Evolutionary conservation across 2,113 vertebrate species (phyloP).

Genomic region (Neolamprologus modestus): DNA sequence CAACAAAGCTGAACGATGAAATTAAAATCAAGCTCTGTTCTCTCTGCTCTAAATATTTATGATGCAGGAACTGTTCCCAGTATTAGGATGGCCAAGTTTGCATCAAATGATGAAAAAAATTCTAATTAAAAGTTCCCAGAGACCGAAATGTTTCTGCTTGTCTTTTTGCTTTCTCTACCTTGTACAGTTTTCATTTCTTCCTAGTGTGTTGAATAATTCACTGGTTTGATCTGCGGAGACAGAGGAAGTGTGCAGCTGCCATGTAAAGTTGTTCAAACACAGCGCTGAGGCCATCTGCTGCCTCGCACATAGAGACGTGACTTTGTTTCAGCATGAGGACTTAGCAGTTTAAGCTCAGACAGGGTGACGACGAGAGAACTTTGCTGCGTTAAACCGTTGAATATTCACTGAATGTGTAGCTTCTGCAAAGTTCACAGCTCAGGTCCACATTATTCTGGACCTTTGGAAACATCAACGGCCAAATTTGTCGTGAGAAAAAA

Average conservation of each 20-base stretch:
- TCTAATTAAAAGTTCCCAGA: not conserved
- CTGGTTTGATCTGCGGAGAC: not conserved
- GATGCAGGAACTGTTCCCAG: not conserved
- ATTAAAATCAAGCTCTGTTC: not conserved
- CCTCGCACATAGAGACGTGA: not conserved
- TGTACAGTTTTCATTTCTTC: not conserved
- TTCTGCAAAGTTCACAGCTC: not conserved
- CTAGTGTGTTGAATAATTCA: not conserved
- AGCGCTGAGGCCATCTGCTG: not conserved
- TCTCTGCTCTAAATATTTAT: slow-evolving; percentile 11
- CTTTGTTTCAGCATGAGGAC: not conserved
- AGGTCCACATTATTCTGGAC: not conserved
- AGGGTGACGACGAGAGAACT: not conserved
- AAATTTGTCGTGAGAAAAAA: not conserved
- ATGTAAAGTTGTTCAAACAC: not conserved
- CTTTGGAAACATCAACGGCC: not conserved
- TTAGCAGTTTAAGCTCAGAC: not conserved
- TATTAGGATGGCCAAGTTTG: not conserved
- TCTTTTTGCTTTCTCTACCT: not conserved
- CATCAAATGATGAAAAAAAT: not conserved
- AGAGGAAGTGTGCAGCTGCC: not conserved
- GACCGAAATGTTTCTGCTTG: not conserved
- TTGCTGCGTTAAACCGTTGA: not conserved
- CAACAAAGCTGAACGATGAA: not conserved
- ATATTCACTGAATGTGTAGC: not conserved